Conservation (phyloP, 2,797 vertebrate species). For the Rhinatrema bivittatum region DNA sequence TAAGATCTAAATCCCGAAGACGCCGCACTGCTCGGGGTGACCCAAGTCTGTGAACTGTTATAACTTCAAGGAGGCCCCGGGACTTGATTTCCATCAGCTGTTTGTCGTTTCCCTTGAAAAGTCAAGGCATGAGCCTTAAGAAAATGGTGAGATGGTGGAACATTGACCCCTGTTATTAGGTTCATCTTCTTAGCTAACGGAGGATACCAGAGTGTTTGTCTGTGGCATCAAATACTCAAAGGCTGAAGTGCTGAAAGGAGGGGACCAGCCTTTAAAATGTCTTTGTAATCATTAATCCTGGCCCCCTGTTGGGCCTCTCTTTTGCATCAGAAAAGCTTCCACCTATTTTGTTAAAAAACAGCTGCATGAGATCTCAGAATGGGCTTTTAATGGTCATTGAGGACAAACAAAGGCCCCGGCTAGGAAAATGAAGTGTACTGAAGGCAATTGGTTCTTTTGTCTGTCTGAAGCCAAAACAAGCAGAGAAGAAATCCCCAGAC, state of each 20-base stretch:
- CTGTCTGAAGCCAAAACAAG: slow-evolving; percentile 57
- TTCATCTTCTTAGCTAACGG: slow-evolving; percentile 80
- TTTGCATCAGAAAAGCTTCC: slow-evolving; percentile 97
- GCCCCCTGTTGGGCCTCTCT: slow-evolving; percentile 62
- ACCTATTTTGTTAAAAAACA: slow-evolving; percentile 77
- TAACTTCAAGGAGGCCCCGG: slow-evolving; percentile 68
- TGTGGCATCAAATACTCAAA: slow-evolving; percentile 80
- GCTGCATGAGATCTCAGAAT: slow-evolving; percentile 74
- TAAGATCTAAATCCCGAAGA: slow-evolving; percentile 51
- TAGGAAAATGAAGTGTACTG: slow-evolving; percentile 72
- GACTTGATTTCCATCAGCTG: slow-evolving; percentile 78
- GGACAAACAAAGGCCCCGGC: slow-evolving; percentile 71
- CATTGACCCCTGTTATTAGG: slow-evolving; percentile 87
- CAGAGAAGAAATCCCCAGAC: slow-evolving; percentile 37
- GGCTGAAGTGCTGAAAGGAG: slow-evolving; percentile 76
- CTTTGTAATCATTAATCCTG: slow-evolving; percentile 90
- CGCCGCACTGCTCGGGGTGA: slow-evolving; percentile 50
- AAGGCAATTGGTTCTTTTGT: slow-evolving; percentile 81
- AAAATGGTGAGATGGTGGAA: slow-evolving; percentile 74
- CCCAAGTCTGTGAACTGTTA: slow-evolving; percentile 62
- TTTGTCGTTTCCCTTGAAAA: slow-evolving; percentile 69
- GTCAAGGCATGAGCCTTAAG: slow-evolving; percentile 65
- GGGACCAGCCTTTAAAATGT: slow-evolving; percentile 84
- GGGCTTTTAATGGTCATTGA: slow-evolving; percentile 81
- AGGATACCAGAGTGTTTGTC: slow-evolving; percentile 81